A percentile compares a stretch with the other conserved stretches of the same genome.
These are phyloP conservation scores for Rhinatrema bivittatum DNA, from an alignment of 2,797 vertebrate species.

Conservation along the genomic window DNA sequence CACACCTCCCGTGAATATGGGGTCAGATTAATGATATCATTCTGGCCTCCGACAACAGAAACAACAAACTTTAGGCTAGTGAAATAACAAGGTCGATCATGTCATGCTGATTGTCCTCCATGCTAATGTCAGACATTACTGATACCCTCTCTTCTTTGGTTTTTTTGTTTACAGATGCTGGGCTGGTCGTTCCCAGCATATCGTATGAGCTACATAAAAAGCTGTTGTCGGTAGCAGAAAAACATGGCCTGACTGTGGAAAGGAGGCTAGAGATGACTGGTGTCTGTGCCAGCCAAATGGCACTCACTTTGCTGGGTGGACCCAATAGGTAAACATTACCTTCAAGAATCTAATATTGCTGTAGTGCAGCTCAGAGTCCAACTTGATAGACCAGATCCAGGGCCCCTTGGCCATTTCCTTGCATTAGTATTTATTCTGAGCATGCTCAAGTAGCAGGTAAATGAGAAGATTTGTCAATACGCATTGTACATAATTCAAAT, in stretches of 20 bases:
- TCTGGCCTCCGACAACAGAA: too few species aligned
- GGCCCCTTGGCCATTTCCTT: too few species aligned
- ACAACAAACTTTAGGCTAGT: too few species aligned
- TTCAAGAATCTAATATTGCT: too few species aligned
- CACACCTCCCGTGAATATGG: too few species aligned
- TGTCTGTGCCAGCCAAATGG: conserved; percentile 96
- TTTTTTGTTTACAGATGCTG: conserved; percentile 54
- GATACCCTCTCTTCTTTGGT: background rate
- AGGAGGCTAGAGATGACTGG: conserved; percentile 92
- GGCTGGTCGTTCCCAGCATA: conserved; percentile 88
- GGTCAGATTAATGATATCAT: too few species aligned
- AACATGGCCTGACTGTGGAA: conserved; percentile 84
- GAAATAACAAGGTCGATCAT: too few species aligned
- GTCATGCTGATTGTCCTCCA: background rate
- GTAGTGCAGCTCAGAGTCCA: background rate
- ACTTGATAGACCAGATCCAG: background rate
- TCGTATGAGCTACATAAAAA: conserved; percentile 89
- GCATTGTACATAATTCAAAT: too few species aligned
- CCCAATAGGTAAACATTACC: conserved; percentile 79
- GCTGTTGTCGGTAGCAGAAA: conserved; percentile 79
- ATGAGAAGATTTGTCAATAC: too few species aligned
- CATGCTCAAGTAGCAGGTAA: too few species aligned
- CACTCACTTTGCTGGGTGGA: conserved; percentile 87
- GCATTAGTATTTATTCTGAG: too few species aligned
- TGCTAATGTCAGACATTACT: background rate